These are phyloP conservation scores for Metacarcinus magister DNA, from an alignment of 2,888 invertebrate species.

Conservation along the genomic window DNA sequence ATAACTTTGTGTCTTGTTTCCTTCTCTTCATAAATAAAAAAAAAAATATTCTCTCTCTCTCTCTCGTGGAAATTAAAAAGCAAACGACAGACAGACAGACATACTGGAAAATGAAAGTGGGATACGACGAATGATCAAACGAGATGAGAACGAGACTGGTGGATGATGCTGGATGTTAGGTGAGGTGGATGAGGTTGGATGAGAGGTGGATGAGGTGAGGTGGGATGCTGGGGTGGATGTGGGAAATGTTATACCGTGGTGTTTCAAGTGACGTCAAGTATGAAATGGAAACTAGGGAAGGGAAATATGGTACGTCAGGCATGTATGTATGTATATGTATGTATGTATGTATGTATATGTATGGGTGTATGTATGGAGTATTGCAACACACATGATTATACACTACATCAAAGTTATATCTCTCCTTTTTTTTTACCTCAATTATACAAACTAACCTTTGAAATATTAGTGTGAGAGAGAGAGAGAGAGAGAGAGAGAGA, in stretches of 20 bases:
- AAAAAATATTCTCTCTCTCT: too few species aligned
- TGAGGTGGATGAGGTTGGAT: not conserved
- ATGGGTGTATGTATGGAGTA: too few species aligned
- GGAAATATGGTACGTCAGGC: not conserved
- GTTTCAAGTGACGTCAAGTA: too few species aligned
- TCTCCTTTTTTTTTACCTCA: too few species aligned
- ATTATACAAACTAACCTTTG: too few species aligned
- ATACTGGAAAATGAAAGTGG: not conserved
- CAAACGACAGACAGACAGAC: too few species aligned
- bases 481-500: too few species aligned
- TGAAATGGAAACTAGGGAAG: too few species aligned
- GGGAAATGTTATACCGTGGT: too few species aligned
- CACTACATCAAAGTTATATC: too few species aligned
- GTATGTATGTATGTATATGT: constrained; percentile 2
- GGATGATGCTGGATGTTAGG: not conserved
- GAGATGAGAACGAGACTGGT: not conserved
- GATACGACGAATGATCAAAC: not conserved
- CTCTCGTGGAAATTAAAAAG: not conserved
- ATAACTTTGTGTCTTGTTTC: not conserved
- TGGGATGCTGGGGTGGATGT: not conserved
- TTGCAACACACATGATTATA: too few species aligned
- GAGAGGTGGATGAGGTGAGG: not conserved
- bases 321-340: not conserved
- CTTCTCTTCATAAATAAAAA: not conserved
- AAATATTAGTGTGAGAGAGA: too few species aligned